These are phyloP conservation scores for Lasaia peninsularis DNA, from an alignment of 1,140 invertebrate genomes.

Conservation along the genomic window DNA sequence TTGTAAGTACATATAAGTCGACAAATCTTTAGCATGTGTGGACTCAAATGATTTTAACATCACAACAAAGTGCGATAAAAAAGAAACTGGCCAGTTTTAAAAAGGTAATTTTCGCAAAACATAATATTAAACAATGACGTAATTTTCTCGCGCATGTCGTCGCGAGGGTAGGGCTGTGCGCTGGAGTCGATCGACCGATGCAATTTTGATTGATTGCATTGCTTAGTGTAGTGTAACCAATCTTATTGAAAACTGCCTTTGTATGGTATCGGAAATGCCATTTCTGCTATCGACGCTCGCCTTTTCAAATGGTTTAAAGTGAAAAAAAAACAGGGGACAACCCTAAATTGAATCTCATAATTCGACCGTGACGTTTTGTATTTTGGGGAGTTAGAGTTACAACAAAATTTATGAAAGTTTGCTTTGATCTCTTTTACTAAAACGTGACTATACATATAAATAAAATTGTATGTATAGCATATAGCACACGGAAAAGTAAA, in stretches of 20 bases:
- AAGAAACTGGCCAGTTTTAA: slow-evolving; percentile 3
- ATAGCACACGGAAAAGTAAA: too few relatives aligned
- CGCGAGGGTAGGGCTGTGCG: slow-evolving; percentile 38
- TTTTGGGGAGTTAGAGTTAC: slow-evolving; percentile 45
- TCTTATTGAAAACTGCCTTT: slow-evolving; percentile 74
- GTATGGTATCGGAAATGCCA: slow-evolving; percentile 64
- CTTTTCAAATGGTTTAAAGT: slow-evolving; percentile 74
- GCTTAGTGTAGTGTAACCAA: slow-evolving; percentile 76
- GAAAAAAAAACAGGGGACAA: slow-evolving; percentile 71
- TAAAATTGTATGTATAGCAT: too few relatives aligned
- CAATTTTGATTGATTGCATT: slow-evolving; percentile 76
- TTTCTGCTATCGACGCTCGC: slow-evolving; percentile 61
- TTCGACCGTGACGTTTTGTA: slow-evolving; percentile 66
- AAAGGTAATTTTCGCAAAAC: slow-evolving; percentile 20
- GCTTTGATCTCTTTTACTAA: neutral
- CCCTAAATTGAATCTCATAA: slow-evolving; percentile 52
- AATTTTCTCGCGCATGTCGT: slow-evolving; percentile 33
- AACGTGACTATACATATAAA: too few relatives aligned
- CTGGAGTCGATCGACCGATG: slow-evolving; percentile 59
- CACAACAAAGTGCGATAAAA: neutral
- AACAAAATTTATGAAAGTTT: neutral
- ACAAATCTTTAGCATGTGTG: too few relatives aligned
- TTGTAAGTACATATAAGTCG: too few relatives aligned
- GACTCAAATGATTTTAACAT: neutral
- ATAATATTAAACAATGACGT: slow-evolving; percentile 24